Evolutionary conservation across 2,888 invertebrate species (phyloP), one percentile per base, ranked within the genome.

Genomic region (Eubasilissa splendida): DNA sequence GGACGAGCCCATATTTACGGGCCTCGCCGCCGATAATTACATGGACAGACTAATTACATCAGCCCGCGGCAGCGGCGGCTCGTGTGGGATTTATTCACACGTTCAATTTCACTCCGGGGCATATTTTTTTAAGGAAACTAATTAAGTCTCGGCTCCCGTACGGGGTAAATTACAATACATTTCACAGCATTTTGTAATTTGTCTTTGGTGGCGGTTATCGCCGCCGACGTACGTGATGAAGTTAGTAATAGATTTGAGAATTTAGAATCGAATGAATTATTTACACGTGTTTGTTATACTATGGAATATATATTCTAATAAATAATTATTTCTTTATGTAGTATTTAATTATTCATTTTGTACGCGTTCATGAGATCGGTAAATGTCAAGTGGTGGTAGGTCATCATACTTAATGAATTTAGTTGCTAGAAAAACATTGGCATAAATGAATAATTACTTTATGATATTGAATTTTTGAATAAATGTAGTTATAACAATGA

Each of bases 1-100:
- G 80, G 68, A 42, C 66, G 68, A 54, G 78, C 75, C 85, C 85
- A 88, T 89, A 89, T 88, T 88, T 87, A 87, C 86, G 86, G 87
- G 86, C 83, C 82, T 86, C 86, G 85, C 85, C 86, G 84, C 86
- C 86, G 89, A 88, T 89, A 89, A 89, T 89, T 89, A 89, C 89
- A 89, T 88, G 89, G 87, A 89, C 88, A 89, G 88, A 89, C 89
- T 89, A 89, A 89, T 89, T 89, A 89, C 88, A 87, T 89, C 89
- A 89, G 89, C 88, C 87, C 86, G 87, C 86, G 85, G 86, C 86
- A 79, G 80, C 52, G 83, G 83, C 83, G 80, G 83, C 80, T 79
- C 82, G 81, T 77, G 80, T 70, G 77, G 66, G 71, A 78, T 68
- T 76, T 63, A 60, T 78, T 80, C 77, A 73, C 80, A 80, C 80